Evolutionary conservation across 2,113 vertebrate genomes (phyloP).

Genomic region (Sylvietta virens): DNA sequence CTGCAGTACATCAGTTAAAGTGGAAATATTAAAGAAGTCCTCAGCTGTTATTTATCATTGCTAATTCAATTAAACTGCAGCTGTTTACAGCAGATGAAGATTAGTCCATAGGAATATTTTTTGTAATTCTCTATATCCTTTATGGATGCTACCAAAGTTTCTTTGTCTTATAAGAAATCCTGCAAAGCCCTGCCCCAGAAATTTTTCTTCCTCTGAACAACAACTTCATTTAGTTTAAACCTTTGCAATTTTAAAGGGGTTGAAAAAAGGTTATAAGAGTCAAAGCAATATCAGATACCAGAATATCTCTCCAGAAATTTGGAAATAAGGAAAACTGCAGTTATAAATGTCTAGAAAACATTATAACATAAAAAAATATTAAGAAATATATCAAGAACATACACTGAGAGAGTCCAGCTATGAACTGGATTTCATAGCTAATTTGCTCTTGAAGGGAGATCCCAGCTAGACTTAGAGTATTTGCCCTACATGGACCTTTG

Average conservation of each 20-base stretch:
- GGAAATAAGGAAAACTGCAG: neutral
- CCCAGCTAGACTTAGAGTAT: neutral
- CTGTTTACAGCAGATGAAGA: neutral
- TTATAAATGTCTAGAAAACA: neutral
- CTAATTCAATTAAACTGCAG: neutral
- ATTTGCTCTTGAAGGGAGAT: neutral
- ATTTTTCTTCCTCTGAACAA: neutral
- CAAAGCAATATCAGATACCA: neutral
- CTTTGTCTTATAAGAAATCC: neutral
- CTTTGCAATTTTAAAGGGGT: neutral
- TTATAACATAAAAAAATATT: neutral
- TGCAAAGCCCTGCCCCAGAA: neutral
- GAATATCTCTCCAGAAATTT: neutral
- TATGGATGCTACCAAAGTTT: neutral
- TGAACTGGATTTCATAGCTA: neutral
- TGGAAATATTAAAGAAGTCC: neutral
- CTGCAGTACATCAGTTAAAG: neutral
- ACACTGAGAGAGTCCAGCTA: neutral
- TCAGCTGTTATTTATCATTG: neutral
- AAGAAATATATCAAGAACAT: neutral
- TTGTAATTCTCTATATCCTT: neutral
- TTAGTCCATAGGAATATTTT: neutral
- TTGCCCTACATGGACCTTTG: neutral
- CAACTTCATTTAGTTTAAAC: neutral
- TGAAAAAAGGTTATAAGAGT: neutral